Evolutionary conservation across 2,888 invertebrate genomes (phyloP), one percentile per base, ranked within the genome.

Genomic region (Noctua janthe): DNA sequence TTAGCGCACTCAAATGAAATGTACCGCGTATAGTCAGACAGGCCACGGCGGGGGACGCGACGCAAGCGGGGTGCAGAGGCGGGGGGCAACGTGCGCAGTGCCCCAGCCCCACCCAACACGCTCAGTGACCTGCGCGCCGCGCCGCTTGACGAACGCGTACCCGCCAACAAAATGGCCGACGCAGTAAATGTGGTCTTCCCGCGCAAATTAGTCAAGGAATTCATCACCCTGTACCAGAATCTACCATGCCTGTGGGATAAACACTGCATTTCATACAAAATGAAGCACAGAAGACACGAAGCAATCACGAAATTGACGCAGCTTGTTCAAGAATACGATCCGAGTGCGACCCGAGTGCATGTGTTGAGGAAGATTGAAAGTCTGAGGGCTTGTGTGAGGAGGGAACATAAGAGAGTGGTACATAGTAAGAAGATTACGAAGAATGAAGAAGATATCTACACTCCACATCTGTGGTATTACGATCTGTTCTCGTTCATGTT

Each of bases 341-440:
- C 94, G 29, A 92, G 91, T 15, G 96, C 96, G 39, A 96, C 96
- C 0, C 91, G 95, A 66, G 96, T 96, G 6, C 96, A 96, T 74
- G 94, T 96, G 8, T 85, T 96, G 86, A 92, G 96, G 76, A 96
- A 96, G 90, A 96, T 97, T 64, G 96, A 96, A 89, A 96, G 96
- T 87, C 86, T 97, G 83, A 94, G 96, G 54, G 96, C 96, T 13
- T 96, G 96, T 86, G 94, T 95, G 83, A 90, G 96, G 13, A 91
- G 96, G 64, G 96, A 96, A 79, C 92, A 93, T 82, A 96, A 94
- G 80, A 92, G 93, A 62, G 95, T 96, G 6, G 87, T 90, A 51
- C 94, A 94, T 29, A 95, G 95, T 80, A 92, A 93, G 7, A 89
- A 83, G 8, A 88, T 85, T 59, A 93, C 95, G 23, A 89, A 86